These are phyloP conservation scores for Scolopax bukidnonensis DNA, from an alignment of 2,797 vertebrate species.

Conservation along the genomic window DNA sequence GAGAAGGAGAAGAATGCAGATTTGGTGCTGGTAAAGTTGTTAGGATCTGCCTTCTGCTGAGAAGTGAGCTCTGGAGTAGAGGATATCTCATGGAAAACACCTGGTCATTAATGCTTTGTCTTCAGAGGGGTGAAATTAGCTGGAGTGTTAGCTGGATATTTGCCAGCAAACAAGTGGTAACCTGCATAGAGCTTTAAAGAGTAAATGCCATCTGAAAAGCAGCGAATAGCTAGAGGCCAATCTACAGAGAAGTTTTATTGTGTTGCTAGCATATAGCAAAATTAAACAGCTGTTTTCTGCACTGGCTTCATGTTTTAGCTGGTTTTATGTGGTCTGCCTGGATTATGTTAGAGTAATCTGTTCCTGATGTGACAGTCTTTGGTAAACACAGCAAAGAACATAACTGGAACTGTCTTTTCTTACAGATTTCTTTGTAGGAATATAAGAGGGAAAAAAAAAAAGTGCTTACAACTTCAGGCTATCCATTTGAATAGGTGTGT, in stretches of 20 bases:
- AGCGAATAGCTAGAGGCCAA: background rate
- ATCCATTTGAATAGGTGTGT: background rate
- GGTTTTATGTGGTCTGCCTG: background rate
- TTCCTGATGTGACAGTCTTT: background rate
- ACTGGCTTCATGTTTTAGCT: background rate
- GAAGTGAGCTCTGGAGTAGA: background rate
- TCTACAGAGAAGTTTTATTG: background rate
- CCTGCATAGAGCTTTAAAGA: background rate
- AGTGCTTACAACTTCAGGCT: background rate
- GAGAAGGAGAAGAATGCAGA: background rate
- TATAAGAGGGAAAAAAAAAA: background rate
- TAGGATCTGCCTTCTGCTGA: background rate
- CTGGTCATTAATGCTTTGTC: background rate
- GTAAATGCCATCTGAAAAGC: background rate
- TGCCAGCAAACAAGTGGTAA: background rate
- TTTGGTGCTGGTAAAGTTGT: background rate
- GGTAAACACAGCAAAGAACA: background rate
- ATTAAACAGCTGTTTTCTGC: background rate
- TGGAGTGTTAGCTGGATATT: background rate
- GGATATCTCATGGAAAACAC: background rate
- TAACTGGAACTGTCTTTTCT: background rate
- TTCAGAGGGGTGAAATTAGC: background rate
- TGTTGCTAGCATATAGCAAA: background rate
- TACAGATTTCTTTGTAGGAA: background rate
- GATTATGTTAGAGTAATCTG: background rate